Evolutionary conservation across 2,888 invertebrate genomes (phyloP).

Genomic region (Lepas anatifera): DNA sequence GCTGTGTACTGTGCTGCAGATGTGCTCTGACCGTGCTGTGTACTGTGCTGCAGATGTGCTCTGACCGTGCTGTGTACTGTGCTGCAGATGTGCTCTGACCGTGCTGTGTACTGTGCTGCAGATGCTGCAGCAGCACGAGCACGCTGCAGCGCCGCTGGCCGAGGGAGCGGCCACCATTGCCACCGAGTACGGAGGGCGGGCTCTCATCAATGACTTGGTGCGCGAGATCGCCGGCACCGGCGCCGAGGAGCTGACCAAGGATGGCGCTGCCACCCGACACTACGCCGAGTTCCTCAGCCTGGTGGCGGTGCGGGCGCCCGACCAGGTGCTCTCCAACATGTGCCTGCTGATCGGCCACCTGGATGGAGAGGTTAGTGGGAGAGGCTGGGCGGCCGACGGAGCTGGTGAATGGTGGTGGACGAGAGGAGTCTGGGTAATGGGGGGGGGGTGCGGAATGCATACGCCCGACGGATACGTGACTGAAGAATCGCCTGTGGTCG

Average conservation of each 20-base stretch:
- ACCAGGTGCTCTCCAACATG: slow-evolving; percentile 46
- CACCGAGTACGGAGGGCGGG: slow-evolving; percentile 50
- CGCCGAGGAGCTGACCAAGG: slow-evolving; percentile 37
- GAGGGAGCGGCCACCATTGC: slow-evolving; percentile 57
- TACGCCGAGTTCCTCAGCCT: slow-evolving; percentile 49
- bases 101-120: slow-evolving; percentile 33
- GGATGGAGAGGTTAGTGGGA: slow-evolving; percentile 36
- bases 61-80: too few species aligned
- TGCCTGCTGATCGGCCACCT: slow-evolving; percentile 48
- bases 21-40: too few species aligned
- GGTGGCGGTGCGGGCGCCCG: slow-evolving; percentile 48
- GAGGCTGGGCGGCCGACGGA: too few species aligned
- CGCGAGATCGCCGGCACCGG: slow-evolving; percentile 59
- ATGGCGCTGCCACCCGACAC: slow-evolving; percentile 27
- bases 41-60: too few species aligned
- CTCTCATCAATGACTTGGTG: slow-evolving; percentile 58
- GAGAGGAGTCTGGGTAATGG: too few species aligned
- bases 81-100: too few species aligned
- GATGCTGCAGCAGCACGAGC: slow-evolving; percentile 62
- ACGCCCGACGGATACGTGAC: too few species aligned
- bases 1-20: too few species aligned
- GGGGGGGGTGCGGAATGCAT: too few species aligned
- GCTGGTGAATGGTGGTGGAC: too few species aligned
- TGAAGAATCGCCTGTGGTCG: too few species aligned
- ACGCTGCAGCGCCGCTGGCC: slow-evolving; percentile 53